Evolutionary conservation across 2,888 invertebrate genomes (phyloP).

Genomic region (Xanthia togata): DNA sequence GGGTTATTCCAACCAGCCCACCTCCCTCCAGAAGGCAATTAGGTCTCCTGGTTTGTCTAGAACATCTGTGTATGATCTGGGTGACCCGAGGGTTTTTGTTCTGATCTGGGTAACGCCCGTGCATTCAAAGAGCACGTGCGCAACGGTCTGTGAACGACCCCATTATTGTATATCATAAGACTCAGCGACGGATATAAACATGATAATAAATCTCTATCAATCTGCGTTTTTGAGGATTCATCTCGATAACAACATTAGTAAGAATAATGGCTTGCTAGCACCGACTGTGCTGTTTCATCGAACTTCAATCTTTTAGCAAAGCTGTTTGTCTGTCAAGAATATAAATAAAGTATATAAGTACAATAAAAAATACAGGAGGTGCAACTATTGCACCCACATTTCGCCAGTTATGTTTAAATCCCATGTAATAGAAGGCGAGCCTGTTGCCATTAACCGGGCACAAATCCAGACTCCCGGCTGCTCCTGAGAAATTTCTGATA

Average conservation of each 20-base stretch:
- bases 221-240: not conserved
- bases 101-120: too few relatives aligned
- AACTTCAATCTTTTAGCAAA: slow-evolving; percentile 8
- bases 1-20: too few relatives aligned
- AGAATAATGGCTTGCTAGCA: slow-evolving; percentile 11
- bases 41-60: too few relatives aligned
- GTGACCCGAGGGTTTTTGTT: too few relatives aligned
- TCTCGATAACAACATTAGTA: slow-evolving; percentile 13
- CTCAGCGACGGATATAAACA: slow-evolving; percentile 7
- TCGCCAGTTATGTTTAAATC: too few relatives aligned
- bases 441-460: not conserved
- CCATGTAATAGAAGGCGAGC: too few relatives aligned
- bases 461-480: not conserved
- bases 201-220: slow-evolving; percentile 25
- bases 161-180: not conserved
- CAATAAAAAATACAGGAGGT: too few relatives aligned
- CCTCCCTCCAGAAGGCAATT: too few relatives aligned
- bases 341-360: too few relatives aligned
- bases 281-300: slow-evolving; percentile 3
- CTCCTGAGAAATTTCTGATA: not conserved
- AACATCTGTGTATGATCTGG: too few relatives aligned
- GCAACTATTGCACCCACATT: too few relatives aligned
- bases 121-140: too few relatives aligned
- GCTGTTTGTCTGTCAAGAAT: slow-evolving; percentile 13
- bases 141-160: slow-evolving; percentile 14